Conservation (phyloP, 2,888 invertebrate genomes). For the Pandemis cinnamomeana region DNA sequence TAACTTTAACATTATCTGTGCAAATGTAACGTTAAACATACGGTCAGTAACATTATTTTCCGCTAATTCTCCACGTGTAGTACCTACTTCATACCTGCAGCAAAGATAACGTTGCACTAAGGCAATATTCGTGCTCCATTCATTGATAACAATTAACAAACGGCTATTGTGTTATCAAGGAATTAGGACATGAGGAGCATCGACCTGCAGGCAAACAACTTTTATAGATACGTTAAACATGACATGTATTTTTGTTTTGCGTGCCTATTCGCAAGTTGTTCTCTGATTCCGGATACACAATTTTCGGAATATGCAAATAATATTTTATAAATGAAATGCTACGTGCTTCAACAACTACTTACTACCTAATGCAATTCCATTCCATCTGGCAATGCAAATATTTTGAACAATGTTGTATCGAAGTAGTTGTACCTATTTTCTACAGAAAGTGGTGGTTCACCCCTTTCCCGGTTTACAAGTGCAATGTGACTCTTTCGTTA, state of each 20-base stretch:
- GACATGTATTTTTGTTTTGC: conserved; percentile 9
- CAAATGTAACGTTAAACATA: not conserved
- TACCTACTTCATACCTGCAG: not conserved
- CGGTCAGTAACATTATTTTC: not conserved
- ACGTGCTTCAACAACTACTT: not conserved
- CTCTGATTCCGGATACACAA: not conserved
- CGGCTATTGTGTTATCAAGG: conserved; percentile 48
- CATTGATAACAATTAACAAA: conserved; percentile 39
- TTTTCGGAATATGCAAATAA: not conserved
- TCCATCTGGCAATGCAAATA: too few relatives aligned
- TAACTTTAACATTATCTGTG: too few relatives aligned
- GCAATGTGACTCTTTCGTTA: too few relatives aligned
- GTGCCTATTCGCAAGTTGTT: conserved; percentile 1
- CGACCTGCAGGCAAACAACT: conserved; percentile 53
- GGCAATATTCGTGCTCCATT: conserved; percentile 31
- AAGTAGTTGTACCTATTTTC: too few relatives aligned
- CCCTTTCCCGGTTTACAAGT: too few relatives aligned
- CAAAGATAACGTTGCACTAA: conserved; percentile 22
- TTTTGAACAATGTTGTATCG: too few relatives aligned
- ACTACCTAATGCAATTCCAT: too few relatives aligned
- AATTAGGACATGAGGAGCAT: conserved; percentile 62
- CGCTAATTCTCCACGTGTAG: not conserved
- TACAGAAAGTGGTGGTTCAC: too few relatives aligned
- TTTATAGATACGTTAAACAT: conserved; percentile 18
- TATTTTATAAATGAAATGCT: not conserved